Conservation (phyloP, 30 jellyfish, hydroid and myxozoan species). For the Aurelia sp. region DNA sequence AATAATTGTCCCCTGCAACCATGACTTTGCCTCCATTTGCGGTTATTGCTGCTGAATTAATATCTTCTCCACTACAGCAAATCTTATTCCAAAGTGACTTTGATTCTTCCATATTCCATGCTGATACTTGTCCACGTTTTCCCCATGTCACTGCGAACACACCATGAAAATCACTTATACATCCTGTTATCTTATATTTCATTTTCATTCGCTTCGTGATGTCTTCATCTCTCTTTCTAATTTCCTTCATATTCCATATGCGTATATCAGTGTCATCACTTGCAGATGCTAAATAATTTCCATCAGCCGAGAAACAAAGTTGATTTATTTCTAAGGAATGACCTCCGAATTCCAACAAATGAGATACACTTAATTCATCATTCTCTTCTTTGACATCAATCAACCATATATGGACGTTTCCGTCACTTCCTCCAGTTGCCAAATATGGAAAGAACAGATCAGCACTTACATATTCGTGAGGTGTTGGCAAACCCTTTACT, state of each 20-base stretch:
- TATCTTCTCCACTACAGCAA: slow-evolving; percentile 62
- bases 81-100: slow-evolving; percentile 35
- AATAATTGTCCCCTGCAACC: slow-evolving; percentile 53
- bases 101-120: slow-evolving; percentile 9
- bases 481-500: slow-evolving; percentile 41
- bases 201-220: not conserved
- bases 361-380: not conserved
- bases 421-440: slow-evolving; percentile 62
- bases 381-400: not conserved
- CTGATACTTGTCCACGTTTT: slow-evolving; percentile 42
- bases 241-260: slow-evolving; percentile 16
- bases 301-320: slow-evolving; percentile 28
- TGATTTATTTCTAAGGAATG: slow-evolving; percentile 26
- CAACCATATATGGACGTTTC: slow-evolving; percentile 41
- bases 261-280: slow-evolving; percentile 39
- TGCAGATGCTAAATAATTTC: slow-evolving; percentile 16
- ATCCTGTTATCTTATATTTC: slow-evolving; percentile 24
- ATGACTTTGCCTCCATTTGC: slow-evolving; percentile 39
- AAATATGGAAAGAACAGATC: slow-evolving; percentile 36
- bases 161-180: slow-evolving; percentile 5
- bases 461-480: slow-evolving; percentile 46
- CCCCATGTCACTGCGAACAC: slow-evolving; percentile 40
- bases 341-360: slow-evolving; percentile 15
- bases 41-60: slow-evolving; percentile 27
- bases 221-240: not conserved